These are phyloP conservation scores for Menura novaehollandiae DNA, from an alignment of 2,113 vertebrate species.

Conservation along the genomic window DNA sequence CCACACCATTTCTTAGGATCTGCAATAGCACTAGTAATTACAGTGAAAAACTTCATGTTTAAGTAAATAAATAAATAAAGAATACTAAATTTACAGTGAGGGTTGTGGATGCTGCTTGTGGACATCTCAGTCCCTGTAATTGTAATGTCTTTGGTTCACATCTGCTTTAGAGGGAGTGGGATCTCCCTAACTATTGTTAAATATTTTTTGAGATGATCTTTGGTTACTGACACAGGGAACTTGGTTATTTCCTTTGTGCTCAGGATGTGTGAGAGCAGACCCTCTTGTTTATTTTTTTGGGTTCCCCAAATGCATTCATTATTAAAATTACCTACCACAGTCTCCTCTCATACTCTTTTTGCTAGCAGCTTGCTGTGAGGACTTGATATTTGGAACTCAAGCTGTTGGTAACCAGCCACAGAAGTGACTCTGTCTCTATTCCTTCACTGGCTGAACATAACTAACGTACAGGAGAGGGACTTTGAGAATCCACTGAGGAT, in stretches of 20 bases:
- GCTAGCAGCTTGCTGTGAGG: not conserved
- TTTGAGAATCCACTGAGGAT: not conserved
- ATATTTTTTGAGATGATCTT: not conserved
- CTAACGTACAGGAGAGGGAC: not conserved
- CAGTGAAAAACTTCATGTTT: slow-evolving; percentile 13
- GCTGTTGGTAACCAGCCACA: not conserved
- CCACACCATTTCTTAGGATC: slow-evolving; percentile 16
- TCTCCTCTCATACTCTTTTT: not conserved
- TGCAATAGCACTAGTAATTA: not conserved
- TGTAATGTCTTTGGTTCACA: not conserved
- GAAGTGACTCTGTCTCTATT: not conserved
- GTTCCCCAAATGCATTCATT: not conserved
- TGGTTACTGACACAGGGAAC: not conserved
- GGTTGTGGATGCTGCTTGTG: not conserved
- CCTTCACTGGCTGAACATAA: not conserved
- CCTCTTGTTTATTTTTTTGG: not conserved
- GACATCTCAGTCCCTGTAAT: not conserved
- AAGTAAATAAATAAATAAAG: not conserved
- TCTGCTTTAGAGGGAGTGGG: not conserved
- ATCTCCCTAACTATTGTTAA: not conserved
- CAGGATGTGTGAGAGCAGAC: not conserved
- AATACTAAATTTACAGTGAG: slow-evolving; percentile 17
- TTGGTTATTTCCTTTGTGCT: not conserved
- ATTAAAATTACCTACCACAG: not conserved
- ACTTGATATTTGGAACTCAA: not conserved